phyloP scores from a whole-genome alignment of 2,888 invertebrate genomes.

The Sisyra terminalis region DNA sequence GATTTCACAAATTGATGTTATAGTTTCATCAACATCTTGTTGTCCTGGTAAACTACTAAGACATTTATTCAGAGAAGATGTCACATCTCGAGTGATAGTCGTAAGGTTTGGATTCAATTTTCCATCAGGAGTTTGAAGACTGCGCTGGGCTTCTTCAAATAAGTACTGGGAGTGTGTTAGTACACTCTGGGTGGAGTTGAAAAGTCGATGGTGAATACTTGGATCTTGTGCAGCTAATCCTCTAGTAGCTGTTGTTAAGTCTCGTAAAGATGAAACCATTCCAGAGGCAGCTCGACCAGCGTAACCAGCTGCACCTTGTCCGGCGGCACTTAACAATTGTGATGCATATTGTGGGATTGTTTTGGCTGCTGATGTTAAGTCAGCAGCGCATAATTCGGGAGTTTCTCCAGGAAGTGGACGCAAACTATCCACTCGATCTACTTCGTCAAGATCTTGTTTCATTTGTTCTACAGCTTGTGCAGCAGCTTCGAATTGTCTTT shows the following conservation, averaged over 20 bases:
- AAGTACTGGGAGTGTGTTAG: conserved; percentile 59
- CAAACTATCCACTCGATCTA: conserved; percentile 59
- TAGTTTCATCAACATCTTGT: conserved; percentile 80
- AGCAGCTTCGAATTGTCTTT: conserved; percentile 52
- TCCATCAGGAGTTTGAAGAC: conserved; percentile 46
- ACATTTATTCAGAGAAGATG: conserved; percentile 39
- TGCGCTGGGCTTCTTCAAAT: conserved; percentile 68
- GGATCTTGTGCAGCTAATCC: conserved; percentile 57
- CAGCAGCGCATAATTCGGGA: conserved; percentile 37
- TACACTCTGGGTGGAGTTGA: conserved; percentile 61
- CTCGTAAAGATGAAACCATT: conserved; percentile 58
- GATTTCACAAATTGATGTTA: conserved; percentile 64
- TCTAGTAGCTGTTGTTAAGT: conserved; percentile 46
- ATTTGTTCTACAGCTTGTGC: conserved; percentile 65
- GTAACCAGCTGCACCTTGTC: conserved; percentile 64
- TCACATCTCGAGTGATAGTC: conserved; percentile 57
- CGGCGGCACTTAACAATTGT: conserved; percentile 70
- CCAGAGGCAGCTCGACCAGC: conserved; percentile 69
- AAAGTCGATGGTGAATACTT: conserved; percentile 34
- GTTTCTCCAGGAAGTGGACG: conserved; percentile 77
- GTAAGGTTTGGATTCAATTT: conserved; percentile 44
- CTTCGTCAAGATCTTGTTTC: conserved; percentile 66
- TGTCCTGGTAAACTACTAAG: conserved; percentile 85
- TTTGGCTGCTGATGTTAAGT: conserved; percentile 44
- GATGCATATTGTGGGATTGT: conserved; percentile 71